A percentile compares a stretch with the other conserved stretches of the same genome.
phyloP scores from a whole-genome alignment of 1,140 invertebrate genomes.

The Drosophila tani region DNA sequence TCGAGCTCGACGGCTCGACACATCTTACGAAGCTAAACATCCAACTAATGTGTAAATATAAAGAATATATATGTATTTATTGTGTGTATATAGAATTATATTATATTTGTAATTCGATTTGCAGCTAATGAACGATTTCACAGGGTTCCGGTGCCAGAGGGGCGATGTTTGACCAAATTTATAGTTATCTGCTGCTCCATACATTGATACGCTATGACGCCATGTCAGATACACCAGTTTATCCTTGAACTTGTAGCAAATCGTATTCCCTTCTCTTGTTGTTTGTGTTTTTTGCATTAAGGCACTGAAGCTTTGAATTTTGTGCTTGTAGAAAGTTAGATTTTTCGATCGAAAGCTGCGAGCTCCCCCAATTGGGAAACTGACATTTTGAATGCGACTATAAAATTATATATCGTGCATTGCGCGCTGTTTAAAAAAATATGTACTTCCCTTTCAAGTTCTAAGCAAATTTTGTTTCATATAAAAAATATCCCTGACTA shows the following conservation, averaged over 20 bases:
- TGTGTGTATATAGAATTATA: conserved; percentile 75
- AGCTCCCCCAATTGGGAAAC: conserved; percentile 3
- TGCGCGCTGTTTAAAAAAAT: conserved; percentile 53
- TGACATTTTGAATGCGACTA: conserved; percentile 45
- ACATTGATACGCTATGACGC: neutral
- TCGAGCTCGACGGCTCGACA: conserved; percentile 33
- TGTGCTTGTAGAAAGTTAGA: conserved; percentile 74
- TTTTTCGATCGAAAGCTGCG: conserved; percentile 17
- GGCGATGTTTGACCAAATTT: conserved; percentile 28
- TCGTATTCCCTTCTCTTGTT: conserved; percentile 21
- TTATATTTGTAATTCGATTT: conserved; percentile 68
- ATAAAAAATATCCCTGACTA: conserved; percentile 83
- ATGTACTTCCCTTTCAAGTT: conserved; percentile 14
- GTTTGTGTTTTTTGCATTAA: conserved; percentile 66
- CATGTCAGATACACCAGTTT: conserved; percentile 26
- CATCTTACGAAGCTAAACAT: conserved; percentile 75
- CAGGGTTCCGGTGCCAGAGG: conserved; percentile 31
- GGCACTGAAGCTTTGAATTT: conserved; percentile 83
- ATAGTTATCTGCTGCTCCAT: conserved; percentile 6
- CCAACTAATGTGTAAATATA: conserved; percentile 81
- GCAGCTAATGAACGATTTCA: conserved; percentile 48
- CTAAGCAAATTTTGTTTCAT: conserved; percentile 67
- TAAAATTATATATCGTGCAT: conserved; percentile 50
- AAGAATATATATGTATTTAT: conserved; percentile 65
- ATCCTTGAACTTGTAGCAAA: conserved; percentile 46